phyloP scores from a whole-genome alignment of 2,888 invertebrate species.

The Candidula unifasciata region DNA sequence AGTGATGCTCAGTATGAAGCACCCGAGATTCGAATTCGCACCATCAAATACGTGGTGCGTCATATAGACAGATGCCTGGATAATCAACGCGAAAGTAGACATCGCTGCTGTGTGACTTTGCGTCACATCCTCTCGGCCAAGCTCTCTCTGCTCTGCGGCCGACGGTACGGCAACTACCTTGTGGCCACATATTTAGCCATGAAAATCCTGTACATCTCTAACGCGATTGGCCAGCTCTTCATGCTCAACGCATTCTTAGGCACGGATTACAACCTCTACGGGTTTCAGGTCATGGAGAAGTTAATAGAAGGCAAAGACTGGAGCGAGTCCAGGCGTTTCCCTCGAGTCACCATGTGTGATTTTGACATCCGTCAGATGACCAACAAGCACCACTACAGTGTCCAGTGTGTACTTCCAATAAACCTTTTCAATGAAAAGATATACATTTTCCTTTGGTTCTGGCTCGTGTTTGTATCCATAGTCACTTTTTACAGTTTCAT shows the following conservation, averaged over 20 bases:
- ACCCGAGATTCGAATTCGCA: conserved; percentile 78
- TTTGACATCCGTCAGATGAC: conserved; percentile 76
- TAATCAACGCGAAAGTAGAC: conserved; percentile 74
- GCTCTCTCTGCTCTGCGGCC: conserved; percentile 75
- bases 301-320: conserved; percentile 76
- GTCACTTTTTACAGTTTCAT: conserved; percentile 72
- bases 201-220: conserved; percentile 77
- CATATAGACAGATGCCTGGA: conserved; percentile 79
- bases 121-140: conserved; percentile 73
- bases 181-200: conserved; percentile 77
- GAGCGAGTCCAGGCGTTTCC: conserved; percentile 74
- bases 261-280: conserved; percentile 76
- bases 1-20: conserved; percentile 78
- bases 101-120: conserved; percentile 71
- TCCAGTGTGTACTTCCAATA: conserved; percentile 74
- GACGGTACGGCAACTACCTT: conserved; percentile 79
- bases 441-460: conserved; percentile 78
- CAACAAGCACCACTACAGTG: conserved; percentile 73
- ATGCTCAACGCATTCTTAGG: conserved; percentile 79
- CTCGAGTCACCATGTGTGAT: conserved; percentile 76
- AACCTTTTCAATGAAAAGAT: conserved; percentile 77
- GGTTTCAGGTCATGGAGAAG: conserved; percentile 79
- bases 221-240: conserved; percentile 79
- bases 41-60: conserved; percentile 79
- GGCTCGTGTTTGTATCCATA: conserved; percentile 75